Evolutionary conservation across 2,113 vertebrate genomes (phyloP).

Genomic region (Ellobius talpinus): DNA sequence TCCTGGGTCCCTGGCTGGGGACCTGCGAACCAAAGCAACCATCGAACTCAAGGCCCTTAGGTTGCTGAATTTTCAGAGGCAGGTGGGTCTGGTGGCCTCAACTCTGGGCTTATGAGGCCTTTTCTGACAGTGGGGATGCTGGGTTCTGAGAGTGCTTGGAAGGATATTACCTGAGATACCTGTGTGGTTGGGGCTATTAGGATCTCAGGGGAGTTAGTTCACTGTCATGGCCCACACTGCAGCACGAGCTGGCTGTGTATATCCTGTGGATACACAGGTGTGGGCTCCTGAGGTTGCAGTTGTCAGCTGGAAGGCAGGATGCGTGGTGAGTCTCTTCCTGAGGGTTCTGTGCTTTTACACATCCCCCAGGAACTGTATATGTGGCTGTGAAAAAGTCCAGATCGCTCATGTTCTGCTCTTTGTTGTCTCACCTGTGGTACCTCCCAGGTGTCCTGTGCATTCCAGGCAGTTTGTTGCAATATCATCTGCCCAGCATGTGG

Average conservation of each 20-base stretch:
- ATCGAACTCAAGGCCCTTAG: slow-evolving; percentile 98
- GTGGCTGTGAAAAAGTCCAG: background rate
- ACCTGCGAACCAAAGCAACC: slow-evolving; percentile 97
- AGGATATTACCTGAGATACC: too few species aligned
- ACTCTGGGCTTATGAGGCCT: background rate
- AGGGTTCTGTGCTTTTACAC: background rate
- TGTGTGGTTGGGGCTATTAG: background rate
- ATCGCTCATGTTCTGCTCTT: background rate
- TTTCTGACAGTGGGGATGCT: background rate
- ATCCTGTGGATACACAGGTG: background rate
- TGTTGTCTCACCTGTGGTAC: fast-evolving
- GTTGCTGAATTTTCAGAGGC: slow-evolving; percentile 98
- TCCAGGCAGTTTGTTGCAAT: background rate
- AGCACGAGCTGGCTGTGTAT: fast-evolving
- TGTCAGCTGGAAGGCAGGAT: background rate
- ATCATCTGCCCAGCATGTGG: background rate
- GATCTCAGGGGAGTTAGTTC: fast-evolving
- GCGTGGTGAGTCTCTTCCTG: background rate
- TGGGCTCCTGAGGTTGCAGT: background rate
- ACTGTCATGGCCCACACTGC: background rate
- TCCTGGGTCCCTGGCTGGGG: slow-evolving; percentile 95
- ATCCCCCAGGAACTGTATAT: background rate
- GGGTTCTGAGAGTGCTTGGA: background rate
- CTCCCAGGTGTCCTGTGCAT: background rate
- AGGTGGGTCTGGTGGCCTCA: slow-evolving; percentile 85